Conservation (phyloP, 2,888 invertebrate species). For the Euplexia lucipara region DNA sequence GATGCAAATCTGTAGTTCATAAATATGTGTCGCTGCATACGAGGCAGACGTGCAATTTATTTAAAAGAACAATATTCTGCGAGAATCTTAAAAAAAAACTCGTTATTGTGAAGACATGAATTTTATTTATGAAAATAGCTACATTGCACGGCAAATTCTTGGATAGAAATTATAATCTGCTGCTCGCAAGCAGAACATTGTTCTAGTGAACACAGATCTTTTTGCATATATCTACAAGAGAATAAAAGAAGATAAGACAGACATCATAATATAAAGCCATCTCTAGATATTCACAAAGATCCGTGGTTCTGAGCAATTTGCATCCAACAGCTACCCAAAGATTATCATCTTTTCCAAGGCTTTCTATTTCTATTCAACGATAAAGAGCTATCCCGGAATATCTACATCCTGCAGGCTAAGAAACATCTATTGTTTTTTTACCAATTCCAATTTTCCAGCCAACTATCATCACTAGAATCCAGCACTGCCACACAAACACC, state of each 20-base stretch:
- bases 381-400: background rate
- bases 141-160: background rate
- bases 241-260: background rate
- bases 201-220: background rate
- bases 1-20: slow-evolving; percentile 41
- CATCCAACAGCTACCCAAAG: background rate
- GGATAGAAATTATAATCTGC: no score
- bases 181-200: background rate
- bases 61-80: slow-evolving; percentile 21
- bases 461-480: slow-evolving; percentile 3
- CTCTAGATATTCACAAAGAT: slow-evolving; percentile 13
- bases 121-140: background rate
- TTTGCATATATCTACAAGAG: background rate
- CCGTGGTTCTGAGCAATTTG: background rate
- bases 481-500: slow-evolving; percentile 18
- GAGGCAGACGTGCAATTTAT: slow-evolving; percentile 31
- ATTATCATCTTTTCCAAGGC: background rate
- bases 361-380: background rate
- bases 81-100: background rate
- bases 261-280: background rate
- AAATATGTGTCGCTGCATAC: slow-evolving; percentile 27
- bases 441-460: background rate
- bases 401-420: background rate
- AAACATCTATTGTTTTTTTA: background rate
- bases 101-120: background rate